phyloP scores from a whole-genome alignment of 2,888 invertebrate species.

The Ormyrus thymus region DNA sequence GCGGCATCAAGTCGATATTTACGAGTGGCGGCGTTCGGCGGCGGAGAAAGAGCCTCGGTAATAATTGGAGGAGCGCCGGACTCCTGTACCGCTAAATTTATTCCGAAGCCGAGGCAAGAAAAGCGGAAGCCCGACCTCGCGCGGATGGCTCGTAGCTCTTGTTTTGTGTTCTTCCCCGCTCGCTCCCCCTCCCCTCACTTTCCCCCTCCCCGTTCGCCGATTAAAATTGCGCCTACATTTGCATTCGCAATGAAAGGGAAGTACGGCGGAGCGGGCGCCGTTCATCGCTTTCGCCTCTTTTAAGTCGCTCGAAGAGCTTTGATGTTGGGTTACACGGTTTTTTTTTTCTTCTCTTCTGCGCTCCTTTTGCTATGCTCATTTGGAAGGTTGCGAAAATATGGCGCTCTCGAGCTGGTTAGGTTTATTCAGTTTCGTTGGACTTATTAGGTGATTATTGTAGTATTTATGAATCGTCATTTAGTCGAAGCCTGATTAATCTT shows the following conservation, averaged over 20 bases:
- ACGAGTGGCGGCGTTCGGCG: slow-evolving; percentile 13
- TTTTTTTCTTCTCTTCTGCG: background rate
- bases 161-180: background rate
- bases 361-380: background rate
- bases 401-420: no score
- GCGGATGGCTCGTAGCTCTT: no score
- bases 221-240: no score
- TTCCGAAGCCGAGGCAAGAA: slow-evolving; percentile 1
- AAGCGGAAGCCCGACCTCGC: slow-evolving; percentile 3
- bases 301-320: no score
- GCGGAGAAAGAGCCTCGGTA: background rate
- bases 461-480: no score
- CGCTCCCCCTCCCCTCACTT: background rate
- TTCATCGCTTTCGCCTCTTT: no score
- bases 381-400: background rate
- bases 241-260: no score
- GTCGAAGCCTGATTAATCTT: no score
- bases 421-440: no score
- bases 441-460: no score
- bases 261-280: no score
- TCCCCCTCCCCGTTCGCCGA: background rate
- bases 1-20: slow-evolving; percentile 32
- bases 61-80: slow-evolving; percentile 15
- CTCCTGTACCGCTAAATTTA: slow-evolving; percentile 17
- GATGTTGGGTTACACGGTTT: background rate